A percentile compares a stretch with the other conserved stretches of the same genome.
These are phyloP conservation scores for Camponotus pennsylvanicus DNA, from an alignment of 1,140 invertebrate species.

Conservation along the genomic window DNA sequence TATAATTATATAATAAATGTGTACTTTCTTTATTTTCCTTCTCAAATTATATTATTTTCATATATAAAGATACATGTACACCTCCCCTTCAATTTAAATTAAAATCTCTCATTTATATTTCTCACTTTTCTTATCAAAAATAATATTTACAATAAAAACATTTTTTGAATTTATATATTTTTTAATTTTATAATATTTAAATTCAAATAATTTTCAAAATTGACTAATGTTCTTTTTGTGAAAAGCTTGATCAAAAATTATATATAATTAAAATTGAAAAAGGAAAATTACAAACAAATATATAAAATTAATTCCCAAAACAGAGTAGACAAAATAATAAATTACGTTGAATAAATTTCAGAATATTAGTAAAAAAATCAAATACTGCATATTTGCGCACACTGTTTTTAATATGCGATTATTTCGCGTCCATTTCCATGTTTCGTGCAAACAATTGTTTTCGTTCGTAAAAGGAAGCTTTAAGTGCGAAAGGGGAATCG, in stretches of 20 bases:
- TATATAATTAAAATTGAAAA: too few relatives aligned
- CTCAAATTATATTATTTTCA: neutral
- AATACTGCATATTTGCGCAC: neutral
- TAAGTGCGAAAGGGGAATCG: neutral
- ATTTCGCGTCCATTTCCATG: neutral
- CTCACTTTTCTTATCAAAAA: neutral
- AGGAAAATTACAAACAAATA: too few relatives aligned
- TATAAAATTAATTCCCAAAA: neutral
- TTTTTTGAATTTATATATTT: neutral
- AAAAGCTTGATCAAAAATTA: neutral
- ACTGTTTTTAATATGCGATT: neutral
- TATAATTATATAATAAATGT: neutral
- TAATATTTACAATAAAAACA: neutral
- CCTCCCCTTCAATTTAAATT: neutral
- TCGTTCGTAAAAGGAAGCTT: conserved; percentile 17
- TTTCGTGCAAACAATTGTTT: neutral
- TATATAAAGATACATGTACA: neutral
- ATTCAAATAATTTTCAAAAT: too few relatives aligned
- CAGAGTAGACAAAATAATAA: conserved; percentile 3
- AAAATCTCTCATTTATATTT: neutral
- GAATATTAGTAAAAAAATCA: neutral
- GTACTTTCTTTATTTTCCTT: too few relatives aligned
- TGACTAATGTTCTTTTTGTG: neutral
- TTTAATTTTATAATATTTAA: too few relatives aligned
- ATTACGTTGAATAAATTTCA: neutral